These are phyloP conservation scores for Hemicentrotus pulcherrimus DNA, from an alignment of 35 echinoderm and acorn worm genomes.

Conservation along the genomic window DNA sequence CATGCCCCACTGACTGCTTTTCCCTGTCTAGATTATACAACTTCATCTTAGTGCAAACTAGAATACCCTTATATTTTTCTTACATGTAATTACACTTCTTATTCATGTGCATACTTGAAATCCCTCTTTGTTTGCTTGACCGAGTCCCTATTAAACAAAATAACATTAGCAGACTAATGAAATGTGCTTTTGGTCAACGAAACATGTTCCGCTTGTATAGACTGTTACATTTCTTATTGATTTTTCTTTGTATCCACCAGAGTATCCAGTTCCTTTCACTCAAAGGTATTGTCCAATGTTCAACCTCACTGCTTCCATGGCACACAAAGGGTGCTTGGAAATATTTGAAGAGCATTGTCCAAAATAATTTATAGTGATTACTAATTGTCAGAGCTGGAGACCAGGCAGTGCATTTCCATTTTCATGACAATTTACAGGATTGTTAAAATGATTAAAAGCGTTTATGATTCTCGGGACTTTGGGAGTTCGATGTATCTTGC, in stretches of 20 bases:
- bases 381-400: not conserved
- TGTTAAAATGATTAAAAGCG: not conserved
- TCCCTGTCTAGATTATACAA: no score
- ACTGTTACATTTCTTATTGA: slow-evolving; percentile 11
- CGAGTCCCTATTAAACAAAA: not conserved
- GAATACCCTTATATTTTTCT: no score
- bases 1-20: no score
- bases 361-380: not conserved
- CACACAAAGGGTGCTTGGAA: not conserved
- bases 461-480: not conserved
- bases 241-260: not conserved
- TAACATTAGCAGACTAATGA: not conserved
- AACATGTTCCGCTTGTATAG: not conserved
- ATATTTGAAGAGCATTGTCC: not conserved
- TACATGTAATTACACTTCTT: not conserved
- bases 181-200: not conserved
- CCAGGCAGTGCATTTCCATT: not conserved
- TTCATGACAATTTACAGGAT: not conserved
- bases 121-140: not conserved
- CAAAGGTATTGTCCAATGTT: not conserved
- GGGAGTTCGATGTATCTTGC: not conserved
- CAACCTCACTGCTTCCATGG: not conserved
- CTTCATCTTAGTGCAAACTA: no score
- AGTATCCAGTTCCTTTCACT: not conserved
- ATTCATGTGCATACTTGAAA: not conserved